phyloP scores from a whole-genome alignment of 2,113 vertebrate genomes.

The Proteles cristata region DNA sequence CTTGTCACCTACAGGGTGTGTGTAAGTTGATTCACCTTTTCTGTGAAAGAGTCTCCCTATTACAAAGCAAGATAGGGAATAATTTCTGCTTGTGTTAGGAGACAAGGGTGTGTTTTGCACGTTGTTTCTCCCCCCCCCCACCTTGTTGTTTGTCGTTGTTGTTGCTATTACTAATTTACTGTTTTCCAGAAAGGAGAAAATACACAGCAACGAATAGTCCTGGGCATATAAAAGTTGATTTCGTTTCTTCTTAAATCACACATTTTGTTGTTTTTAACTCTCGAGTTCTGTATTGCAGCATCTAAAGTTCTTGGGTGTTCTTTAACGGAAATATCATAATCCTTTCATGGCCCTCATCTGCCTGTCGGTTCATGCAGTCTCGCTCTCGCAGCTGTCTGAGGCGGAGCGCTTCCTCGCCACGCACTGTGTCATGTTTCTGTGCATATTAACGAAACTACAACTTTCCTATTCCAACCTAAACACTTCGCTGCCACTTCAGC shows the following conservation, averaged over 20 bases:
- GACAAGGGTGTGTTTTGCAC: background rate
- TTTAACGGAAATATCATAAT: constrained; percentile 54
- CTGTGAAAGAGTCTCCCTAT: background rate
- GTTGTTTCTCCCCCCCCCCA: no score
- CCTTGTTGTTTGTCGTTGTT: no score
- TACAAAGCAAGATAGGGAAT: background rate
- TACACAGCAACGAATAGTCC: constrained; percentile 31
- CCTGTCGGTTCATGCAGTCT: constrained; percentile 11
- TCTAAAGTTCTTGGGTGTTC: constrained; percentile 29
- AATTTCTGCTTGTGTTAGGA: background rate
- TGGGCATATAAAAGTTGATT: background rate
- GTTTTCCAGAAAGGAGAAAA: constrained; percentile 12
- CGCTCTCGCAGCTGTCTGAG: constrained; percentile 70
- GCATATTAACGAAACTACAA: constrained; percentile 68
- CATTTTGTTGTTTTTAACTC: constrained; percentile 60
- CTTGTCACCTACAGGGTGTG: background rate
- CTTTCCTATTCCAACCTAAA: constrained; percentile 64
- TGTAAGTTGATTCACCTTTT: background rate
- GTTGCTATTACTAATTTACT: background rate
- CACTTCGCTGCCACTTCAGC: constrained; percentile 54
- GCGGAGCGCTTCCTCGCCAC: constrained; percentile 37
- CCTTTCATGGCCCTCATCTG: constrained; percentile 60
- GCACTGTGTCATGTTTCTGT: background rate
- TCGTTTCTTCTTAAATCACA: constrained; percentile 40
- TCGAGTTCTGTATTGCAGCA: constrained; percentile 32